Percentiles rank a stretch among this genome's conserved stretches.
These are phyloP conservation scores for Tragulus kanchil DNA, from an alignment of 2,113 vertebrate genomes.

Conservation along the genomic window DNA sequence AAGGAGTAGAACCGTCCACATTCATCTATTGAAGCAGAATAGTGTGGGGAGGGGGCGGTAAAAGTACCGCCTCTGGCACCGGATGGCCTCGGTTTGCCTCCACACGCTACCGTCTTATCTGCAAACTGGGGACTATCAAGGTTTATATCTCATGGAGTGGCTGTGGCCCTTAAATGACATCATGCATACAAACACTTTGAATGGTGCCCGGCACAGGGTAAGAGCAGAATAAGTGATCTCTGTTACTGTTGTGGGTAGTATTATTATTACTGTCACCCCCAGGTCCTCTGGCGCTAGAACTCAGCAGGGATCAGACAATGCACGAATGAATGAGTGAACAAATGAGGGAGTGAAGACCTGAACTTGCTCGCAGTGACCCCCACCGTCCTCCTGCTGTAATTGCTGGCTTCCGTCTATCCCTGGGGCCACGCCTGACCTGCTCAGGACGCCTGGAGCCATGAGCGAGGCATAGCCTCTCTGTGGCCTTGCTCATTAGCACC, in stretches of 20 bases:
- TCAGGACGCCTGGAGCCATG: neutral
- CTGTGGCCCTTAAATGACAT: neutral
- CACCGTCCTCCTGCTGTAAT: neutral
- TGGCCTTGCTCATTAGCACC: neutral
- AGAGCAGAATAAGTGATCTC: neutral
- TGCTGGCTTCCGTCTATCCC: neutral
- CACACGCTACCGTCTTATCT: neutral
- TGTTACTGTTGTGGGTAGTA: neutral
- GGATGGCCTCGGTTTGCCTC: neutral
- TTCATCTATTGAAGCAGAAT: neutral
- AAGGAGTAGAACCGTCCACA: too few relatives aligned
- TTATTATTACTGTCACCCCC: neutral
- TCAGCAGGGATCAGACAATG: neutral
- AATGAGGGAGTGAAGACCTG: neutral
- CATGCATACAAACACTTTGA: neutral
- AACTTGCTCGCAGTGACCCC: neutral
- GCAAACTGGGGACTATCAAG: neutral
- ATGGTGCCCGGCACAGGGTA: neutral
- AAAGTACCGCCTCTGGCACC: neutral
- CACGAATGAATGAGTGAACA: neutral
- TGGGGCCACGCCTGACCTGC: neutral
- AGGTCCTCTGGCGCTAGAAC: neutral
- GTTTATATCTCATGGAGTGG: neutral
- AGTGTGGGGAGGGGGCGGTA: neutral
- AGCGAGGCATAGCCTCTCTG: neutral